Evolutionary conservation across 2,113 vertebrate genomes (phyloP).

Genomic region (Isurus oxyrinchus): DNA sequence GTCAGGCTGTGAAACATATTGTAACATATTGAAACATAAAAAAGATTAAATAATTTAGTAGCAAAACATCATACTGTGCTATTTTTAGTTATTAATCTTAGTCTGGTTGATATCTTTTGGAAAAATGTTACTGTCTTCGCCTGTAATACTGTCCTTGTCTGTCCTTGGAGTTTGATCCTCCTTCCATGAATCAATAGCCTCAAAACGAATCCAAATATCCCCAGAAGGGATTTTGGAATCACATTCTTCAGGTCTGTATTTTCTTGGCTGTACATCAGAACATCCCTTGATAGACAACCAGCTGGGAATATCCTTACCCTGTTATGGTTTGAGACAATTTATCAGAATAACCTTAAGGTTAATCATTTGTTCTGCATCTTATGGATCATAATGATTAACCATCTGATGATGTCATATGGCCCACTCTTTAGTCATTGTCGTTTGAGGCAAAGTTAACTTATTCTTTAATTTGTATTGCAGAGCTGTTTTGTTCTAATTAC

Average conservation of each 20-base stretch:
- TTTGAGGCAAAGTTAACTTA: background rate
- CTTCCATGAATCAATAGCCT: background rate
- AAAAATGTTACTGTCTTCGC: background rate
- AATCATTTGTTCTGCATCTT: background rate
- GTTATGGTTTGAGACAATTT: background rate
- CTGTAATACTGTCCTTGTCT: background rate
- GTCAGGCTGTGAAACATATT: conserved; percentile 18
- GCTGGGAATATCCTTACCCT: background rate
- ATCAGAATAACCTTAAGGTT: background rate
- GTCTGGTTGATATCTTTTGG: background rate
- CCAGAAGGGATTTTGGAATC: background rate
- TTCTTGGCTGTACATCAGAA: background rate
- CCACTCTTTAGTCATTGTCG: background rate
- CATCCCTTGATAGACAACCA: background rate
- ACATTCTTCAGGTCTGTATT: background rate
- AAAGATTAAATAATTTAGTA: conserved; percentile 20
- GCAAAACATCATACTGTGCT: background rate
- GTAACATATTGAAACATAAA: conserved; percentile 12
- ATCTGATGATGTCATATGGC: background rate
- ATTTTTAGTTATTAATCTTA: conserved; percentile 25
- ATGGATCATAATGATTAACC: background rate
- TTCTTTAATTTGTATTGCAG: background rate
- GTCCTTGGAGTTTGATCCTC: background rate
- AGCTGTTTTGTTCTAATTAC: background rate
- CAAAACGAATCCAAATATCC: background rate